phyloP scores from a whole-genome alignment of 37 sponge, comb jelly and placozoan species.

The Lycopodina hypogea region DNA sequence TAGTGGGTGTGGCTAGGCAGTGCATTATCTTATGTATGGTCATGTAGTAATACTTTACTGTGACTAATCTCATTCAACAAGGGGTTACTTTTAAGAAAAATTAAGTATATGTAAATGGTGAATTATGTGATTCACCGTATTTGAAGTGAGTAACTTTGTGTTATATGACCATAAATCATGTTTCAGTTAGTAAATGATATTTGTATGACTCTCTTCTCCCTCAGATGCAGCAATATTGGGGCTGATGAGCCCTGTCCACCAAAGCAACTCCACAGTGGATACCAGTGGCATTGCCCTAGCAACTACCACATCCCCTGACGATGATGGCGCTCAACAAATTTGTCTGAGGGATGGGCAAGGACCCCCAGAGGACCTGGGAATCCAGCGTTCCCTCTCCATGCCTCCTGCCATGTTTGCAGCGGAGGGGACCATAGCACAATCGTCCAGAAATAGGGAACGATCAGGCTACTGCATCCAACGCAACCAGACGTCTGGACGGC shows the following conservation, averaged over 20 bases:
- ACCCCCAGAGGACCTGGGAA: background rate
- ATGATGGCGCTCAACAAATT: background rate
- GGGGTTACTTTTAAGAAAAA: too few species aligned
- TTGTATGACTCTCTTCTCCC: too few species aligned
- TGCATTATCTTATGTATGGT: too few species aligned
- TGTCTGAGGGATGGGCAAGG: background rate
- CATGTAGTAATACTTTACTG: too few species aligned
- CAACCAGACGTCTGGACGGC: background rate
- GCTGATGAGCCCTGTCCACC: conserved; percentile 46
- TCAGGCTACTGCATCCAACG: conserved; percentile 14
- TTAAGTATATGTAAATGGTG: too few species aligned
- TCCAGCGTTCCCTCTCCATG: conserved; percentile 33
- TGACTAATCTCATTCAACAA: too few species aligned
- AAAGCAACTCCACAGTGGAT: conserved; percentile 28
- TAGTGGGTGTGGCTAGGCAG: too few species aligned
- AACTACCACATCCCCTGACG: background rate
- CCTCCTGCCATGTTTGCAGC: conserved; percentile 8
- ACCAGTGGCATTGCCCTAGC: background rate
- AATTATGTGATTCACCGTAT: too few species aligned
- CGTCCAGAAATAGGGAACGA: background rate
- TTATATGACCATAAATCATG: too few species aligned
- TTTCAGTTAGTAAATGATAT: too few species aligned
- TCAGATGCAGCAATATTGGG: background rate
- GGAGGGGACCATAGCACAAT: background rate
- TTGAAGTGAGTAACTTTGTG: too few species aligned